phyloP scores from a whole-genome alignment of 2,113 vertebrate species.

The Osmerus eperlanus region DNA sequence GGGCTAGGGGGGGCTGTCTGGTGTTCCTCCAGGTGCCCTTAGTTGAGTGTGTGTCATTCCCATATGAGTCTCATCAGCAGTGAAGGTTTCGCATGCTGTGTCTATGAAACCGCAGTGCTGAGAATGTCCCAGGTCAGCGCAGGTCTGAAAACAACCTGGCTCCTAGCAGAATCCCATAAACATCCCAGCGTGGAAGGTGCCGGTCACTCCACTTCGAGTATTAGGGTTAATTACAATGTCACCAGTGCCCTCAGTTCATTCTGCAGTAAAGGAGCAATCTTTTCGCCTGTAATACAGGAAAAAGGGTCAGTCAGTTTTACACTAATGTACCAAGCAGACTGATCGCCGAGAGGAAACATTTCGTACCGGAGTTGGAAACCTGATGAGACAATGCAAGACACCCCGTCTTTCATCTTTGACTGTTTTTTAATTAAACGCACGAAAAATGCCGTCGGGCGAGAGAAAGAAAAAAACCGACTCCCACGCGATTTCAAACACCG shows the following conservation, averaged over 20 bases:
- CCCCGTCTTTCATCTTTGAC: conserved; percentile 14
- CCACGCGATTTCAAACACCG: conserved; percentile 4
- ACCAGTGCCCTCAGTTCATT: no score
- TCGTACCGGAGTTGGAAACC: conserved; percentile 4
- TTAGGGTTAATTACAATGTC: neutral
- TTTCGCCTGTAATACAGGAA: no score
- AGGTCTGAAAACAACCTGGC: conserved; percentile 16
- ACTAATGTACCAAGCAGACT: no score
- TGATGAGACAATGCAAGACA: conserved; percentile 5
- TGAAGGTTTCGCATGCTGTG: neutral
- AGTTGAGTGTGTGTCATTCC: neutral
- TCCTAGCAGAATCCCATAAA: neutral
- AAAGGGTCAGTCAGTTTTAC: no score
- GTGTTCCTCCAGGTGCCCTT: neutral
- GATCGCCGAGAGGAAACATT: neutral
- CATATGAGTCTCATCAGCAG: conserved; percentile 12
- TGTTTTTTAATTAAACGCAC: conserved; percentile 37
- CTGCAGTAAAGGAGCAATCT: no score
- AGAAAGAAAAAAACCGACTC: neutral
- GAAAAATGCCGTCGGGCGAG: neutral
- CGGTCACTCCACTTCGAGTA: neutral
- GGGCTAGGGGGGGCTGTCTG: neutral
- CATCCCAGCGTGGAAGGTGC: neutral
- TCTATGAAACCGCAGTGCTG: conserved; percentile 3
- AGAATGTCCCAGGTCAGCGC: conserved; percentile 18